A percentile compares a stretch with the other conserved stretches of the same genome.
phyloP scores from a whole-genome alignment of 2,113 vertebrate genomes.

The Dryoscopus gambensis region DNA sequence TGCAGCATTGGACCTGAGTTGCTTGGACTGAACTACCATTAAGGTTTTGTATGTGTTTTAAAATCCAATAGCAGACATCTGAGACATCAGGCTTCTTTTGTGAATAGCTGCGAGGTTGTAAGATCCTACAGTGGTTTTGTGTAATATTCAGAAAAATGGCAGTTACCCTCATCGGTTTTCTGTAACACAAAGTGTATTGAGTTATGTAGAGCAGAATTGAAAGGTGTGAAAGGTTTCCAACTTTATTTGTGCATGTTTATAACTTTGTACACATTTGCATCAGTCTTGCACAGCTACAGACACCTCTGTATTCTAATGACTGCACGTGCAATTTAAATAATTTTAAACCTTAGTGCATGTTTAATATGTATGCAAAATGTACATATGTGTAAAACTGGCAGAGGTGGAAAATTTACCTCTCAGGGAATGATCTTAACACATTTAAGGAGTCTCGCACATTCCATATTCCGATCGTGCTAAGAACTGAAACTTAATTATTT shows the following conservation, averaged over 20 bases:
- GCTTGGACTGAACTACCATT: background rate
- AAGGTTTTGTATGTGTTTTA: background rate
- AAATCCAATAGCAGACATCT: background rate
- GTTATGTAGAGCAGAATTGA: background rate
- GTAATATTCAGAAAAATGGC: background rate
- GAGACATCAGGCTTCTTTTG: background rate
- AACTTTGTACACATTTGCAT: slow-evolving; percentile 42
- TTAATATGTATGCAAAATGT: slow-evolving; percentile 58
- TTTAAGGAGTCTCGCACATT: slow-evolving; percentile 47
- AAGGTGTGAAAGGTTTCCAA: slow-evolving; percentile 1
- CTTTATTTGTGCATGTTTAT: slow-evolving; percentile 44
- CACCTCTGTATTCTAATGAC: slow-evolving; percentile 52
- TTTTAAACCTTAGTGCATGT: slow-evolving; percentile 60
- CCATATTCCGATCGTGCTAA: background rate
- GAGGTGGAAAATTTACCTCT: slow-evolving; percentile 57
- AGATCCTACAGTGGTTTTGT: background rate
- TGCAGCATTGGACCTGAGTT: background rate
- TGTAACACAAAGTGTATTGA: background rate
- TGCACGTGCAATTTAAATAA: slow-evolving; percentile 48
- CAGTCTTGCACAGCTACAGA: slow-evolving; percentile 59
- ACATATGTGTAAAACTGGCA: slow-evolving; percentile 55
- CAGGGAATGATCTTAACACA: slow-evolving; percentile 34
- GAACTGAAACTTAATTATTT: background rate
- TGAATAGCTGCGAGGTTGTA: background rate
- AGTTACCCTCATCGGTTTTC: background rate